phyloP scores from a whole-genome alignment of 2,888 invertebrate species.

The Drosophila nigricruria region DNA sequence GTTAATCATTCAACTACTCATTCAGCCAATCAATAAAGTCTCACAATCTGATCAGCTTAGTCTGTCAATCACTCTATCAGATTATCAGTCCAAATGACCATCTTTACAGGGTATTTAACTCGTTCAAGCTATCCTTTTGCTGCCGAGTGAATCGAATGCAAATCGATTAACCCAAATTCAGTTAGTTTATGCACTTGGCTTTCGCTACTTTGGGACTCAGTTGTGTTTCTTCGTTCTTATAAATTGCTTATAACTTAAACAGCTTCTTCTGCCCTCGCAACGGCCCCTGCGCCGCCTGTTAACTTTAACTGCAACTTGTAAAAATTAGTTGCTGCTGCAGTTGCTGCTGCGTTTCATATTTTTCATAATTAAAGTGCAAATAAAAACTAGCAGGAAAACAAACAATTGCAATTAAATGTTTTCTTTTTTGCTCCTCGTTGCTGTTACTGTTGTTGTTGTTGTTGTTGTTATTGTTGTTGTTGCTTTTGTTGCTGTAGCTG shows the following conservation, averaged over 20 bases:
- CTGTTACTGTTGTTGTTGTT: constrained; percentile 1
- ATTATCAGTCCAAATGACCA: too few relatives aligned
- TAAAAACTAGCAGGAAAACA: constrained; percentile 73
- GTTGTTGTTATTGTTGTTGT: neutral
- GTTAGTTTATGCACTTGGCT: constrained; percentile 1
- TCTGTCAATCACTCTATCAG: neutral
- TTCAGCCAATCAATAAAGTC: neutral
- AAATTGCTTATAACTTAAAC: constrained; percentile 39
- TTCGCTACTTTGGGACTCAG: neutral
- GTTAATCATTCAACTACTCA: too few relatives aligned
- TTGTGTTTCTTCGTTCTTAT: constrained; percentile 1
- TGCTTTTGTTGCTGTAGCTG: constrained; percentile 12
- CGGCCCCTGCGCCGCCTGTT: constrained; percentile 18
- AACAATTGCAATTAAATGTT: constrained; percentile 74
- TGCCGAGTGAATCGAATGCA: constrained; percentile 9
- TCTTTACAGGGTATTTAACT: neutral
- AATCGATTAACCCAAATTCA: constrained; percentile 17
- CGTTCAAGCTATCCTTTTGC: neutral
- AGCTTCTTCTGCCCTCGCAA: neutral
- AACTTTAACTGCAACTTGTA: constrained; percentile 62
- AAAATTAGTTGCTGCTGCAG: constrained; percentile 72
- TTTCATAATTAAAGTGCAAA: constrained; percentile 77
- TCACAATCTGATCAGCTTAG: neutral
- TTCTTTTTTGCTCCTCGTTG: constrained; percentile 13
- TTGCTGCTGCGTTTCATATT: constrained; percentile 61